A percentile compares a stretch with the other conserved stretches of the same genome.
Evolutionary conservation across 2,797 vertebrate genomes (phyloP).

Genomic region (Diplodus puntazzo): DNA sequence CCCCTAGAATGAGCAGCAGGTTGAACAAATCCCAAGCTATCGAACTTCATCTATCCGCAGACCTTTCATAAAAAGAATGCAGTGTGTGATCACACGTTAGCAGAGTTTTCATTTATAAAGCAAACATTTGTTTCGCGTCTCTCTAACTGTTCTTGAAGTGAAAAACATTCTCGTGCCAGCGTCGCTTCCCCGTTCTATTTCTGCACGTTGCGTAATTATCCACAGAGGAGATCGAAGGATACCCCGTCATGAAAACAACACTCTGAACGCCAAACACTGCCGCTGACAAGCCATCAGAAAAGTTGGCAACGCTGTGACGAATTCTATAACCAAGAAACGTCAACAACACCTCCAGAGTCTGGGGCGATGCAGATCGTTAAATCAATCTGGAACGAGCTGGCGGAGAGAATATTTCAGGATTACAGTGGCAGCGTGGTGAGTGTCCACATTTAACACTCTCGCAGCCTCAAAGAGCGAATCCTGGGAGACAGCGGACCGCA

Average conservation of each 20-base stretch:
- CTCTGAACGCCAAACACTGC: conserved; percentile 10
- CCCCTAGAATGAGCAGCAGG: not conserved
- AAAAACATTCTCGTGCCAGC: conserved; percentile 3
- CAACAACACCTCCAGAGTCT: conserved; percentile 24
- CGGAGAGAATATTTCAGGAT: conserved; percentile 28
- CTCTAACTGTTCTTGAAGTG: conserved; percentile 20
- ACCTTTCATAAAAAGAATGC: not conserved
- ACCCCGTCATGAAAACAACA: conserved; percentile 79
- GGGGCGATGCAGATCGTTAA: conserved; percentile 24
- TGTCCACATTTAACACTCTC: conserved; percentile 19
- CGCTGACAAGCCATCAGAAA: conserved; percentile 25
- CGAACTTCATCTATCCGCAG: no score
- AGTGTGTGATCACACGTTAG: conserved; percentile 6
- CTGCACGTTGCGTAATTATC: conserved; percentile 20
- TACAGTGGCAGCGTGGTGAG: conserved; percentile 7
- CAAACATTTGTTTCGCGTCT: conserved; percentile 18
- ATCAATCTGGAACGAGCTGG: conserved; percentile 20
- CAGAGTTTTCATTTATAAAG: not conserved
- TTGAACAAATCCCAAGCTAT: not conserved
- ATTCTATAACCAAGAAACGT: conserved; percentile 24
- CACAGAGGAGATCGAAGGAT: conserved; percentile 74
- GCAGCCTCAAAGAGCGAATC: conserved; percentile 32
- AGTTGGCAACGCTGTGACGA: conserved; percentile 6
- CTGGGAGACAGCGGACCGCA: conserved; percentile 28
- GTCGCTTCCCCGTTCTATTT: conserved; percentile 31